These are phyloP conservation scores for Pseudeuparius sepicola DNA, from an alignment of 2,888 invertebrate species.

Conservation along the genomic window DNA sequence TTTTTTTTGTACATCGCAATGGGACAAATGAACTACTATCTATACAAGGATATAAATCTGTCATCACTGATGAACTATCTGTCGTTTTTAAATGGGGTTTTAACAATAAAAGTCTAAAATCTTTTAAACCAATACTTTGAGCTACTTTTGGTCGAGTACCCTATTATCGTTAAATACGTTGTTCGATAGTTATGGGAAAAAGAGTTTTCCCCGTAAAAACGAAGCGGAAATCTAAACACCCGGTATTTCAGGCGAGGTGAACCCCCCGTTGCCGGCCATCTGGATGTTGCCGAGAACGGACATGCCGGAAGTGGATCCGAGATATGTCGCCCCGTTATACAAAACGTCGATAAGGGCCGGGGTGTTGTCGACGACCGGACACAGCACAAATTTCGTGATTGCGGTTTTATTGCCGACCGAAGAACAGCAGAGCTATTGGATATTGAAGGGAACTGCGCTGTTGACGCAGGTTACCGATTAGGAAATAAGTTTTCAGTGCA, in stretches of 20 bases:
- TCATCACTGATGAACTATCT: too few relatives aligned
- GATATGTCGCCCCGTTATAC: slow-evolving; percentile 73
- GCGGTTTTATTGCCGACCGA: slow-evolving; percentile 61
- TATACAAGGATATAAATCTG: too few relatives aligned
- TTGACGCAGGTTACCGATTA: slow-evolving; percentile 72
- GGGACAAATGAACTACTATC: too few relatives aligned
- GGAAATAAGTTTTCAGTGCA: too few relatives aligned
- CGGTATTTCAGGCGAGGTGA: slow-evolving; percentile 57
- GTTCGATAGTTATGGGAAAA: too few relatives aligned
- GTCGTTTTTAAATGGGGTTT: too few relatives aligned
- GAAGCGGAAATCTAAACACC: neutral
- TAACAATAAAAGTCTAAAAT: too few relatives aligned
- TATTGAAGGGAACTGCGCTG: slow-evolving; percentile 78
- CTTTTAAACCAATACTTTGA: too few relatives aligned
- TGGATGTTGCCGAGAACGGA: slow-evolving; percentile 56
- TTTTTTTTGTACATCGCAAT: too few relatives aligned
- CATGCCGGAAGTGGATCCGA: slow-evolving; percentile 48
- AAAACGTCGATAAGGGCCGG: slow-evolving; percentile 84
- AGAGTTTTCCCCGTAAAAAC: too few relatives aligned
- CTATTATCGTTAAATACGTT: too few relatives aligned
- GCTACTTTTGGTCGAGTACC: too few relatives aligned
- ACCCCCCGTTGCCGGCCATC: slow-evolving; percentile 59
- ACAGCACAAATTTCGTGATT: slow-evolving; percentile 87
- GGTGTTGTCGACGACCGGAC: slow-evolving; percentile 80
- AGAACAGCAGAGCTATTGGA: slow-evolving; percentile 68